phyloP scores from a whole-genome alignment of 2,113 vertebrate genomes.

The Crotalus viridis region DNA sequence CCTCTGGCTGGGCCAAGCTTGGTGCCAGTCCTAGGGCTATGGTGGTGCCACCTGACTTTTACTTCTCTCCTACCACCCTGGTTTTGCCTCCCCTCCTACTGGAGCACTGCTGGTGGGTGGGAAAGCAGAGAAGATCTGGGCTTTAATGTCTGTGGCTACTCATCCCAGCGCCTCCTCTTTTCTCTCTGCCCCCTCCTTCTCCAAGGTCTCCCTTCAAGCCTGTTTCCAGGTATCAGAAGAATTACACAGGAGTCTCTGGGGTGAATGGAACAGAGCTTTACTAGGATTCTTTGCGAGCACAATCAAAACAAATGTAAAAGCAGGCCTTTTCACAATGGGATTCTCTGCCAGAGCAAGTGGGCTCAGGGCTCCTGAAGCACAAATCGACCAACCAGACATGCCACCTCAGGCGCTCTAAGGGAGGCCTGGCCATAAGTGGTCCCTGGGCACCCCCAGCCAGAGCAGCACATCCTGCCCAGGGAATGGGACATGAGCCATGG shows the following conservation, averaged over 20 bases:
- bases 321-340: background rate
- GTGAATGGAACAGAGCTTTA: background rate
- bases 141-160: background rate
- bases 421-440: background rate
- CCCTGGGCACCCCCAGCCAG: background rate
- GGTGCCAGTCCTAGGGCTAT: background rate
- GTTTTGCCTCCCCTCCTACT: background rate
- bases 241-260: background rate
- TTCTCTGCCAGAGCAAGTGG: background rate
- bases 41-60: background rate
- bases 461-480: background rate
- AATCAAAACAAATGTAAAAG: background rate
- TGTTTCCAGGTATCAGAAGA: background rate
- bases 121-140: background rate
- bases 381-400: background rate
- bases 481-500: background rate
- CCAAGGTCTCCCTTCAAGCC: background rate
- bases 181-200: background rate
- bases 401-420: background rate
- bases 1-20: background rate
- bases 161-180: background rate
- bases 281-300: background rate
- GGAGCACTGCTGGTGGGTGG: background rate
- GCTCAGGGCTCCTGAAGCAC: background rate
- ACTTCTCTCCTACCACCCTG: too few species aligned